Base-by-base conservation (phyloP, 2,888 invertebrate species). In the Plusia festucae region DNA sequence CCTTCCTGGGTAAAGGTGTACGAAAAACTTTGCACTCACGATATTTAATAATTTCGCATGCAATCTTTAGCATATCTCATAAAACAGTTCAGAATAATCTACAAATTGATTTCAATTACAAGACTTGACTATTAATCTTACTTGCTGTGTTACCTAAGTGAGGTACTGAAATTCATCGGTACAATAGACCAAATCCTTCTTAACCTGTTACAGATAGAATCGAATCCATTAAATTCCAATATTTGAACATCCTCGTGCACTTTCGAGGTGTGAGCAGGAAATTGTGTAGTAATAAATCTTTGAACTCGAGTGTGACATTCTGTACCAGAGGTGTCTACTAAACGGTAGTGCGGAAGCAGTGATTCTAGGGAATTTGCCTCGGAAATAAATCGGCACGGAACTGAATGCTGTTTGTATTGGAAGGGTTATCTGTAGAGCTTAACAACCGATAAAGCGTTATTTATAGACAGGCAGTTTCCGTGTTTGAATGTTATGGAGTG, bases 161-260 rank as follows among this genome's bases (percentile, higher is more conserved):
- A 73, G 66, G 52, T 65, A 70, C 65, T 68, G 68, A 73, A 79
- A 79, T 76, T 68, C 73, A 79, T 73, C 57, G 69, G 49, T 61
- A 70, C 76, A 74, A 70, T 67, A 68, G 64, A 71, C 63, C 52
- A 46, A 75, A 63, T 64, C 64, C 55, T 65, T 66, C 54, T 65
- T 53, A 52, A 55, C 53, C 71, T 70, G 60, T 69, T 70, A 58
- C 63, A 70, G 70, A 73, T 65, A 75, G 65, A 79, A 77, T 72
- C 70, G 76, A 84, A 81, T 74, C 78, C 70, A 83, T 79, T 82
- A 78, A 73, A 82, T 76, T 65, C 73, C 79, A 82, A 84, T 84
- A 82, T 83, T 84, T 79, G 77, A 77, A 76, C 79, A 73, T 71
- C 61, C 76, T 68, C 70, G 53, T 80, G 78, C 73, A 76, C 77